These are phyloP conservation scores for Malurus melanocephalus DNA, from an alignment of 2,113 vertebrate genomes.

Conservation along the genomic window DNA sequence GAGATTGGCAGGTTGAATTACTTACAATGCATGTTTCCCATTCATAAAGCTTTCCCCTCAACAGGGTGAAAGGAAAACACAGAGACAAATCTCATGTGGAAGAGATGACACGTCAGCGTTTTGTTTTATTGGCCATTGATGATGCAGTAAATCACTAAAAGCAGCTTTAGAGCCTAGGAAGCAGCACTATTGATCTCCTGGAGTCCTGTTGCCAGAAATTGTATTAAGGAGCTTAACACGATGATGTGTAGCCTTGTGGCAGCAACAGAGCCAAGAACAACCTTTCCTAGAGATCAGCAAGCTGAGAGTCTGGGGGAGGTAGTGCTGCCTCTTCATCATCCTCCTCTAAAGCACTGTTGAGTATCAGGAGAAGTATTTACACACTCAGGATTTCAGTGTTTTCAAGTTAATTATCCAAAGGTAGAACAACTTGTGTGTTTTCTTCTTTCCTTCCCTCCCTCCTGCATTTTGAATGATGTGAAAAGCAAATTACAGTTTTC, in stretches of 20 bases:
- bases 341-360: neutral
- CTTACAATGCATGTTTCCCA: neutral
- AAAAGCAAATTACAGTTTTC: neutral
- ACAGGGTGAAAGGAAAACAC: neutral
- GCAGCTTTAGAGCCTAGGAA: slow-evolving; percentile 56
- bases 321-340: neutral
- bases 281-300: neutral
- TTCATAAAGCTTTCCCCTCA: slow-evolving; percentile 2
- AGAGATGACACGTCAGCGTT: slow-evolving; percentile 22
- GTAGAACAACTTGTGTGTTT: neutral
- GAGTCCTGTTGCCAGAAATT: slow-evolving; percentile 43
- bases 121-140: slow-evolving; percentile 44
- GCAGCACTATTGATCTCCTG: slow-evolving; percentile 55
- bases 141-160: slow-evolving; percentile 47
- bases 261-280: neutral
- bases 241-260: neutral
- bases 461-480: neutral
- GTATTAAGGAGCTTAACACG: slow-evolving; percentile 40
- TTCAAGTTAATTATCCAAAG: neutral
- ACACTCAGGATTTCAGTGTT: neutral
- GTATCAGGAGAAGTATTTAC: neutral
- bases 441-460: neutral
- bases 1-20: neutral
- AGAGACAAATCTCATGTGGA: neutral
- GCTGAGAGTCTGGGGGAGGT: neutral